Base-by-base conservation (phyloP, 2,113 vertebrate species). In the Thamnaconus septentrionalis region DNA sequence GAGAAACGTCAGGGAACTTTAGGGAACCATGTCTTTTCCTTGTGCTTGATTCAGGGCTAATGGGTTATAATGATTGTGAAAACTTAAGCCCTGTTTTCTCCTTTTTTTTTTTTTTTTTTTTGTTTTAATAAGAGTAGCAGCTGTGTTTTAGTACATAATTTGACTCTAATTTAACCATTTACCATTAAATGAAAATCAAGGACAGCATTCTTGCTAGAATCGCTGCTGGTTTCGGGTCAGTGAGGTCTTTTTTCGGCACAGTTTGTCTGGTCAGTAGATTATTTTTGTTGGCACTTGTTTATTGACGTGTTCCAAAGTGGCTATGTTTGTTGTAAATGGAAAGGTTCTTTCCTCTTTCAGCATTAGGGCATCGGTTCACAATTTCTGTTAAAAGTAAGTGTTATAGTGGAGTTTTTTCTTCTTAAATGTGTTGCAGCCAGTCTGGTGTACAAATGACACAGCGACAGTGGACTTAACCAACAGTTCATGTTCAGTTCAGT, bases 1-100 rank as follows among this genome's bases (percentile, higher is more conserved):
- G 63, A 59, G 71, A 69, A 49, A 63, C 56, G 66, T 67, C 54
- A 60, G 4, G 31, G 57, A 56, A 44, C 42, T 58, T 31, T 18
- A 58, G 12, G 61, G 68, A 76, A 68, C 42, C 55, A 59, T 41
- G 51, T 53, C 40, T 69, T 75, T 71, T 60, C 59, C 63, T 83
- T 64, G 46, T 54, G 49, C 53, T 75, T 55, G 18, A 70, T 67
- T 75, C 69, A 45, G 4, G 18, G 31, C 12, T 71, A 74, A 76
- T 75, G 55, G 7, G 43, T 70, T 63, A 53, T 79, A 71, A 78
- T 69, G 69, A 73, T 49, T 42, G 54, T 31, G 60, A 76, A 66
- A 75, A 65, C 62, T 41, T 12, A 64, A 63, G 68, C 71, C 58
- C 64, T 80, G 61, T 56, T 31, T 31, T 31, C 18, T 31, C 2